Conservation (phyloP, 1,140 invertebrate genomes). For the Octopus sinensis region DNA sequence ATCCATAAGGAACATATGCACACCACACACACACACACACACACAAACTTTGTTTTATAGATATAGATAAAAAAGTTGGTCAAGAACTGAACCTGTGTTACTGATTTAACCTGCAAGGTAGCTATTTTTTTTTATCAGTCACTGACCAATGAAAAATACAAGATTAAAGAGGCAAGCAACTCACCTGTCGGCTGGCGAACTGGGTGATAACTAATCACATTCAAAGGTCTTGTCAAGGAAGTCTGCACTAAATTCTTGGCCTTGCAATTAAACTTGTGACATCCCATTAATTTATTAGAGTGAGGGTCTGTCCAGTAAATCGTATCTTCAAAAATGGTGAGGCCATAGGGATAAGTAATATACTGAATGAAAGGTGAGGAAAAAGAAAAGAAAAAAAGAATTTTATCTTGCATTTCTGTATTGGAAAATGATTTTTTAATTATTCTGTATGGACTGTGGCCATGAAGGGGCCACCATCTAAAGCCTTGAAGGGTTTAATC, state of each 20-base stretch:
- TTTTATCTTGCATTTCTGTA: background rate
- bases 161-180: background rate
- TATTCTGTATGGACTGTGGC: too few relatives aligned
- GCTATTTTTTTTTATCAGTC: too few relatives aligned
- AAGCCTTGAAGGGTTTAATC: too few relatives aligned
- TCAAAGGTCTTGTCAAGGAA: constrained; percentile 80
- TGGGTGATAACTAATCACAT: constrained; percentile 68
- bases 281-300: constrained; percentile 72
- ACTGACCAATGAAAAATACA: too few relatives aligned
- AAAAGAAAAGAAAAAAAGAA: constrained; percentile 69
- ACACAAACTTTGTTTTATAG: too few relatives aligned
- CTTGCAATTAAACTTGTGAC: constrained; percentile 78
- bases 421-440: too few relatives aligned
- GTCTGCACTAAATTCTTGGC: constrained; percentile 83
- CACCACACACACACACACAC: too few relatives aligned
- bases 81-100: too few relatives aligned
- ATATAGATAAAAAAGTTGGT: too few relatives aligned
- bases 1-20: too few relatives aligned
- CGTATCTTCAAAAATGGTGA: constrained; percentile 90
- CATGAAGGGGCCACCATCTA: too few relatives aligned
- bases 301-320: constrained; percentile 96
- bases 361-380: constrained; percentile 63
- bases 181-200: constrained; percentile 70
- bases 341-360: constrained; percentile 76
- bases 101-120: too few relatives aligned